Base-by-base conservation (phyloP, 2,113 vertebrate genomes). In the Poecile atricapillus region DNA sequence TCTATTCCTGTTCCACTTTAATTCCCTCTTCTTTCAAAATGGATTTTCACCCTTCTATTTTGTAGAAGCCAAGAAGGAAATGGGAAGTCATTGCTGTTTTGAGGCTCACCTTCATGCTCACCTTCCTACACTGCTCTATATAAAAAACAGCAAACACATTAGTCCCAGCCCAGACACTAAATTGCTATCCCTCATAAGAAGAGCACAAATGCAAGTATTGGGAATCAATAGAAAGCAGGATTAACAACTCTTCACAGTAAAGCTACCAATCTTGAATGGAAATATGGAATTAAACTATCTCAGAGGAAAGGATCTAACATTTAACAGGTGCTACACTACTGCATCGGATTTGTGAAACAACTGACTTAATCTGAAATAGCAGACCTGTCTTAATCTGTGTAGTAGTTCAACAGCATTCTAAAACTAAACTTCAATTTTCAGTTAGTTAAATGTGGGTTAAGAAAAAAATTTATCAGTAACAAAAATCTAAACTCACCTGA, bases 401-500 rank as follows among this genome's bases (percentile, higher is more conserved):
- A 79, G 88, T 33, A 75, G 35, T 52, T 89, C 37, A 82, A 68
- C 43, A 80, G 59, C 13, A 52, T 33, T 89, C 23, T 68, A 76
- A 70, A 95, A 69, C 65, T 78, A 30, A 68, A 63, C 28, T 60
- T 74, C 31, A 76, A 17, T 90, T 88, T 96, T 97, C 90, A 96
- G 82, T 91, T 78, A 74, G 70, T 85, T 83, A 56, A 70, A 94
- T 52, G 86, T 18, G 35, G 81, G 53, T 30, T 86, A 44, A 35
- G 79, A 77, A 92, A 91, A 73, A 37, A 78, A 35, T 1, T 1
- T 95, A 91, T 93, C 58, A 30, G 53, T 47, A 87, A 87, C 79
- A 96, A 91, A 97, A 95, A 93, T 92, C 93, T 97, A 67, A 88
- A 96, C 97, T 97, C 97, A 99, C 99, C 98, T 99, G 97, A 99